Conservation (phyloP, 2,113 vertebrate species). For the Anoplopoma fimbria region DNA sequence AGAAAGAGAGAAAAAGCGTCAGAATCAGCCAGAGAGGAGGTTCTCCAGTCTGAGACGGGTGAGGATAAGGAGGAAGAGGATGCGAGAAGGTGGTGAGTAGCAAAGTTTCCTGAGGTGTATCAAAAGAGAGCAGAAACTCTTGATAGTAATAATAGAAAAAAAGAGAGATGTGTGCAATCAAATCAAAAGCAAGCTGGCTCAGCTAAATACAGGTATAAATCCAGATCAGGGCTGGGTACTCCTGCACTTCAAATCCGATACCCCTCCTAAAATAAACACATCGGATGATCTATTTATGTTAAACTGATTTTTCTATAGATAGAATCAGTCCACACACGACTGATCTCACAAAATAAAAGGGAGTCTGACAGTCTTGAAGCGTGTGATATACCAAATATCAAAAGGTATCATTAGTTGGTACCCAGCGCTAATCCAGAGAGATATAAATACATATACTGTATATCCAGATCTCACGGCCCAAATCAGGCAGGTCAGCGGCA, state of each 20-base stretch:
- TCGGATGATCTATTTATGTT: constrained; percentile 10
- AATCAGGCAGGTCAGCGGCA: constrained; percentile 84
- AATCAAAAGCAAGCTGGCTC: constrained; percentile 72
- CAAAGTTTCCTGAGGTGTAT: constrained; percentile 81
- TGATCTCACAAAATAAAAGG: background rate
- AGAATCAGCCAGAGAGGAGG: constrained; percentile 36
- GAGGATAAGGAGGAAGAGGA: constrained; percentile 35
- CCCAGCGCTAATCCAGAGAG: constrained; percentile 64
- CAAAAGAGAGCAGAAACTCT: constrained; percentile 70
- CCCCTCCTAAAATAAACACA: background rate
- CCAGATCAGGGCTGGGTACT: constrained; percentile 54
- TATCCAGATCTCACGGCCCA: constrained; percentile 50
- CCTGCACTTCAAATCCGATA: constrained; percentile 37
- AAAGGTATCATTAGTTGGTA: constrained; percentile 22
- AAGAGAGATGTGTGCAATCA: constrained; percentile 50
- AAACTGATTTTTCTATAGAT: background rate
- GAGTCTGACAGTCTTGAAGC: background rate
- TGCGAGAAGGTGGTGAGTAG: constrained; percentile 58
- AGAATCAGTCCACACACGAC: constrained; percentile 11
- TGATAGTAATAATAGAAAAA: constrained; percentile 45
- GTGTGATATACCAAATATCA: background rate
- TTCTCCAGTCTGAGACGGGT: constrained; percentile 51
- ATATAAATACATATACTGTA: constrained; percentile 43
- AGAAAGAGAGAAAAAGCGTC: constrained; percentile 5
- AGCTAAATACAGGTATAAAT: constrained; percentile 65